A percentile compares a stretch with the other conserved stretches of the same genome.
Evolutionary conservation across 2,888 invertebrate species (phyloP).

Genomic region (Apodemia mormo): DNA sequence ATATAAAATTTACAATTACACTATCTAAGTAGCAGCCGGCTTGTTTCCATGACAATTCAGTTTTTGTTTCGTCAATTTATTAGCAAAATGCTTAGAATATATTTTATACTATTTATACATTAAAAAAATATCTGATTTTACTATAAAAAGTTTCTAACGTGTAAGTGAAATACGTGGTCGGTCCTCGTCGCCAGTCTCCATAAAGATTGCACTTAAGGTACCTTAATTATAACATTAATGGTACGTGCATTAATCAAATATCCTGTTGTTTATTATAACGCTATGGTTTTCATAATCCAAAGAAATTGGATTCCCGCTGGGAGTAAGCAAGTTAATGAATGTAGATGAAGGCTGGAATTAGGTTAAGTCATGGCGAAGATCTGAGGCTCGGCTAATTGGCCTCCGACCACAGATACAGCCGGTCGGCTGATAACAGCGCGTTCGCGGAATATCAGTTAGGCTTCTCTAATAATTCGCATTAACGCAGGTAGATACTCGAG

Average conservation of each 20-base stretch:
- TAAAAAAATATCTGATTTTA: too few relatives aligned
- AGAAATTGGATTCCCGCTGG: not conserved
- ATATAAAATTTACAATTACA: too few relatives aligned
- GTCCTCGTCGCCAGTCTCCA: too few relatives aligned
- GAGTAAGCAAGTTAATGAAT: conserved; percentile 8
- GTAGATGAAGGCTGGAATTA: conserved; percentile 11
- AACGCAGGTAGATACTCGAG: not conserved
- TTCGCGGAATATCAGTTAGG: not conserved
- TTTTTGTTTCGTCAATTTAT: too few relatives aligned
- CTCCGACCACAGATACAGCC: not conserved
- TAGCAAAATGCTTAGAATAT: too few relatives aligned
- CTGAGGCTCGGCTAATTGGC: conserved; percentile 8
- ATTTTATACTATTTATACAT: too few relatives aligned
- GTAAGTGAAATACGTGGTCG: too few relatives aligned
- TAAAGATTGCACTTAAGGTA: too few relatives aligned
- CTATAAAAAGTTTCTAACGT: too few relatives aligned
- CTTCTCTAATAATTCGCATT: not conserved
- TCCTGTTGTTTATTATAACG: not conserved
- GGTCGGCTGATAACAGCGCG: not conserved
- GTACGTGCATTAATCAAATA: not conserved
- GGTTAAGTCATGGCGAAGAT: conserved; percentile 9
- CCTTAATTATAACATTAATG: too few relatives aligned
- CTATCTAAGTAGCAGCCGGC: too few relatives aligned
- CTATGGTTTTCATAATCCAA: not conserved
- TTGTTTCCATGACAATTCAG: too few relatives aligned